Base-by-base conservation (phyloP, 1,140 invertebrate species). In the Ganaspis sp. region DNA sequence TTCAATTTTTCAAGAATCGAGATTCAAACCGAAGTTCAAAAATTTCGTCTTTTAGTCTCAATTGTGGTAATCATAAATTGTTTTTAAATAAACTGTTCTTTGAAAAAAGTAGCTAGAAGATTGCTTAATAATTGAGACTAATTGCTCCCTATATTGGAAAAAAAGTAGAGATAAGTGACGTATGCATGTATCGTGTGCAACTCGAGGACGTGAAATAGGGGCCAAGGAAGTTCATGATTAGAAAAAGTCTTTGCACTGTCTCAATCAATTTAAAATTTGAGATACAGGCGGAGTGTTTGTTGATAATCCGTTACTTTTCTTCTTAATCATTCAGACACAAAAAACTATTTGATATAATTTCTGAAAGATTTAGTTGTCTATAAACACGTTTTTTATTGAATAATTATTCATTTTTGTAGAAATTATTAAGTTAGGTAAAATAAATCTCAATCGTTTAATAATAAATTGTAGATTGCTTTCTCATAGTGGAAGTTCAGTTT, bases 171-270 rank as follows among this genome's bases (percentile, higher is more conserved):
- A 23, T 58, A 58, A 58, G 9, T 58, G 17, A 17, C 17, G 15
- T 17, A n/a, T 49, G 45, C 15, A 49, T 17, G 12, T n/a, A 17
- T 1, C 4, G 8, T 49, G n/a, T 49, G 12, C 53, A 23, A 21
- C 21, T 58, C 53, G 21, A 58, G 53, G 53, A 23, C 53, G 21
- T 23, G 8, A 23, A 58, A 58, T 58, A 23, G 53, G 53, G 53
- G 53, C 53, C 21, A 58, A 58, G 53, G 53, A 58, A 58, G 53
- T 21, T 58, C 21, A 58, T 23, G 53, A 23, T 23, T 21, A 23
- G 53, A 19, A 58, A 58, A 23, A 58, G 53, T 21, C 17, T 21
- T 58, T 58, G 19, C 53, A 58, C 17, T 23, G 21, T 19, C 19
- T 11, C 53, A 11, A 21, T 58, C 9, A 23, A 11, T 58, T 23